A percentile compares a stretch with the other conserved stretches of the same genome.
Evolutionary conservation across 1,140 invertebrate genomes (phyloP).

Genomic region (Nomia melanderi): DNA sequence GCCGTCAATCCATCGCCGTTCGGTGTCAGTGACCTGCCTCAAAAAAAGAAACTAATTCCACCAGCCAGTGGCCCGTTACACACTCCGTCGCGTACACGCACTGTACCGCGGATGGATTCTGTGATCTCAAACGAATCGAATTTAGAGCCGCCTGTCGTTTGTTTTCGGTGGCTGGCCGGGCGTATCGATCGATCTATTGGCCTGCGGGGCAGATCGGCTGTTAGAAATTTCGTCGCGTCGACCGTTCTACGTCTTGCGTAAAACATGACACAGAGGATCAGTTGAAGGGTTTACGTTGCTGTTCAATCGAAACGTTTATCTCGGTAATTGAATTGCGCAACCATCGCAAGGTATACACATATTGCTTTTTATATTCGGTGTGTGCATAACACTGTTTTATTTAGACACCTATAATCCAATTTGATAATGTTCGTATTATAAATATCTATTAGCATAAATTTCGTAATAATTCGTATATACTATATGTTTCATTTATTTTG

Average conservation of each 20-base stretch:
- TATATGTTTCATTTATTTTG: too few species aligned
- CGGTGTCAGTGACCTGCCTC: conserved; percentile 60
- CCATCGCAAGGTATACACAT: neutral
- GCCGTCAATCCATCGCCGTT: conserved; percentile 50
- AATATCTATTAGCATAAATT: too few species aligned
- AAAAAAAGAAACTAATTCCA: conserved; percentile 56
- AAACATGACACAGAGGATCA: neutral
- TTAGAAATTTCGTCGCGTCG: conserved; percentile 4
- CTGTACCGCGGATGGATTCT: neutral
- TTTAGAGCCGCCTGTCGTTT: conserved; percentile 28
- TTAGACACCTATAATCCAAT: conserved; percentile 1
- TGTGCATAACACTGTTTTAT: neutral
- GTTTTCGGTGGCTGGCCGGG: conserved; percentile 20
- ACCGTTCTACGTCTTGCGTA: conserved; percentile 7
- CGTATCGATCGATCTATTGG: conserved; percentile 25
- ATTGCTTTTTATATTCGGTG: neutral
- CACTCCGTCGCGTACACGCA: conserved; percentile 6
- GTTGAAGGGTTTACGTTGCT: neutral
- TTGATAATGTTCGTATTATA: neutral
- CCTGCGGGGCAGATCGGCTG: neutral
- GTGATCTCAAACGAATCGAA: conserved; percentile 17
- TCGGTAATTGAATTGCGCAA: conserved; percentile 3
- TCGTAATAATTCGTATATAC: too few species aligned
- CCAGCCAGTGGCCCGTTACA: conserved; percentile 37
- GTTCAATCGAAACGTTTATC: conserved; percentile 14